These are phyloP conservation scores for Calcarius ornatus DNA, from an alignment of 2,113 vertebrate species.

Conservation along the genomic window DNA sequence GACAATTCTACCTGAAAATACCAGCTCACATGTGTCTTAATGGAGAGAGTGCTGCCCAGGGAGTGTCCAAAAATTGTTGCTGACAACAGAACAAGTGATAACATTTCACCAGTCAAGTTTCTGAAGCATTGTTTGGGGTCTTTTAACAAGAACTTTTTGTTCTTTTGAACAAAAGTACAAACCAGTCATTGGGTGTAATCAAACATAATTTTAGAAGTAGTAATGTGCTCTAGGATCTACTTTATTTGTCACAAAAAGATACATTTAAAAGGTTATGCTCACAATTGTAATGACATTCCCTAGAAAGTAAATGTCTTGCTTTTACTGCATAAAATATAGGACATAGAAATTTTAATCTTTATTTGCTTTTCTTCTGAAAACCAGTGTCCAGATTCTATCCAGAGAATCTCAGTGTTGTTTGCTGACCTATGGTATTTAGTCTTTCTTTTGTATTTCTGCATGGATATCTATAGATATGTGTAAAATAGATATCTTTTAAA, in stretches of 20 bases:
- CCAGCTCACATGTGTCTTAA: fast-evolving
- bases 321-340: not conserved
- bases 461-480: not conserved
- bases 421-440: not conserved
- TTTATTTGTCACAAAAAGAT: not conserved
- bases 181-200: not conserved
- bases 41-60: not conserved
- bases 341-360: not conserved
- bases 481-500: not conserved
- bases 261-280: not conserved
- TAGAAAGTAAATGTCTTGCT: not conserved
- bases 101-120: not conserved
- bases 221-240: not conserved
- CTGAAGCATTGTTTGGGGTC: not conserved
- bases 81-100: not conserved
- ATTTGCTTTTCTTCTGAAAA: not conserved
- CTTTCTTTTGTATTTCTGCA: not conserved
- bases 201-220: not conserved
- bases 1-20: not conserved
- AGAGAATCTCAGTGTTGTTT: not conserved
- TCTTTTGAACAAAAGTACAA: not conserved
- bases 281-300: not conserved
- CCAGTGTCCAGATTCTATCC: not conserved
- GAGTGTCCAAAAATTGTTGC: not conserved
- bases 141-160: not conserved